Conservation (phyloP, 2,797 vertebrate species). For the Nasua narica region DNA sequence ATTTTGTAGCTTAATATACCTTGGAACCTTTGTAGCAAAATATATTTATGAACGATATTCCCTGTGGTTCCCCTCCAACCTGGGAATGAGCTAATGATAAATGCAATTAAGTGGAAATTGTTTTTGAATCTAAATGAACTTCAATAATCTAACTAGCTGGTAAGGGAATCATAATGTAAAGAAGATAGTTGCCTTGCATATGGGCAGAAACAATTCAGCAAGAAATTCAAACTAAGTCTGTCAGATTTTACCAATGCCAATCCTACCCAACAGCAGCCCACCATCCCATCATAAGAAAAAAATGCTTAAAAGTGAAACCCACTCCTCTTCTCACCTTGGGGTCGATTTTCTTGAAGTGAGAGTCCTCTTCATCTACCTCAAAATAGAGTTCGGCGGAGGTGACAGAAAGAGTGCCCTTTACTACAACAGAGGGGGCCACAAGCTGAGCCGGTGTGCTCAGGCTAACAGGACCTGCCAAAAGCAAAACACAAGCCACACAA, state of each 20-base stretch:
- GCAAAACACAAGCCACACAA: slow-evolving; percentile 34
- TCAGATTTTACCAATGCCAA: neutral
- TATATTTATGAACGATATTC: slow-evolving; percentile 77
- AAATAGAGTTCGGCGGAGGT: slow-evolving; percentile 97
- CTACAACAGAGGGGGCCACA: slow-evolving; percentile 92
- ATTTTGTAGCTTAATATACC: slow-evolving; percentile 72
- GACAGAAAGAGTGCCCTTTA: slow-evolving; percentile 95
- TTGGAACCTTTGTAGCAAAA: slow-evolving; percentile 69
- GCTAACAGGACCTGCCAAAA: slow-evolving; percentile 92
- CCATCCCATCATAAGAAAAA: slow-evolving; percentile 24
- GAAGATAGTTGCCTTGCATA: neutral
- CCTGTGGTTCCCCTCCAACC: slow-evolving; percentile 55
- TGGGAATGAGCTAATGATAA: slow-evolving; percentile 79
- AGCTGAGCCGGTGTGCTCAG: slow-evolving; percentile 95
- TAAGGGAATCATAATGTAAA: slow-evolving; percentile 66
- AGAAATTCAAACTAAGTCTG: slow-evolving; percentile 46
- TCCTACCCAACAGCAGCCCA: neutral
- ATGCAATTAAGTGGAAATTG: slow-evolving; percentile 70
- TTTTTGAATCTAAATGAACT: slow-evolving; percentile 72
- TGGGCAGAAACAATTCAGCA: slow-evolving; percentile 42
- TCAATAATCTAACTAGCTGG: slow-evolving; percentile 60
- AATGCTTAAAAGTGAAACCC: neutral
- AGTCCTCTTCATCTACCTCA: slow-evolving; percentile 98
- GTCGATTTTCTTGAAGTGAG: slow-evolving; percentile 95
- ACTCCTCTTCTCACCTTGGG: slow-evolving; percentile 93